These are phyloP conservation scores for Panagrolaimus sp. DNA, from an alignment of 1,140 invertebrate species.

Conservation along the genomic window DNA sequence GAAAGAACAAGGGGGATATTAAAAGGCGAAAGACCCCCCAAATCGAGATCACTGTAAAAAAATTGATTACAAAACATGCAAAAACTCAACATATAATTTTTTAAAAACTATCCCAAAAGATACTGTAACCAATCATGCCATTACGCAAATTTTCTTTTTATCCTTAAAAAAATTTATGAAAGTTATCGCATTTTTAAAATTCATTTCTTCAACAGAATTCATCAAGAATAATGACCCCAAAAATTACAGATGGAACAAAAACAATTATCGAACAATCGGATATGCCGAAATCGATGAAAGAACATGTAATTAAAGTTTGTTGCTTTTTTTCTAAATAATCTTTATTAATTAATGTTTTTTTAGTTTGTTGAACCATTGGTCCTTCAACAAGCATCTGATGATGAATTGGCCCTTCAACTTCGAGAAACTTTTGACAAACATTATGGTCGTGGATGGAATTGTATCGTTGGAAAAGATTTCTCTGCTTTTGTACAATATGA, in stretches of 20 bases:
- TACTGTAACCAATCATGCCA: too few species aligned
- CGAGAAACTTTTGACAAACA: constrained; percentile 8
- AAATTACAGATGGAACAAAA: constrained; percentile 6
- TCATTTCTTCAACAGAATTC: too few species aligned
- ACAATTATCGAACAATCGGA: constrained; percentile 2
- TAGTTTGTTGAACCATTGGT: constrained; percentile 4
- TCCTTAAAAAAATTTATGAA: too few species aligned
- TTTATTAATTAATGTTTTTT: not conserved
- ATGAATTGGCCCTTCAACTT: constrained; percentile 9
- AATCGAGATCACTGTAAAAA: too few species aligned
- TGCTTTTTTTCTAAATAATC: not conserved
- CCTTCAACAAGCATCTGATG: constrained; percentile 2
- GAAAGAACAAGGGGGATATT: too few species aligned
- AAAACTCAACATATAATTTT: too few species aligned
- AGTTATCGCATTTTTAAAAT: too few species aligned
- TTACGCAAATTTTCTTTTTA: too few species aligned
- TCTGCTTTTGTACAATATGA: not conserved
- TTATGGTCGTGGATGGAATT: constrained; percentile 6
- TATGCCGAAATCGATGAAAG: constrained; percentile 2
- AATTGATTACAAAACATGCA: too few species aligned
- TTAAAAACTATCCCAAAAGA: too few species aligned
- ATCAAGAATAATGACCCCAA: constrained; percentile 13
- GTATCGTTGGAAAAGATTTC: constrained; percentile 8
- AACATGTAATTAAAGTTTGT: not conserved
- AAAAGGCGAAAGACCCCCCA: too few species aligned